Evolutionary conservation across 2,797 vertebrate species (phyloP).

Genomic region (Pseudocheirus occidentalis): DNA sequence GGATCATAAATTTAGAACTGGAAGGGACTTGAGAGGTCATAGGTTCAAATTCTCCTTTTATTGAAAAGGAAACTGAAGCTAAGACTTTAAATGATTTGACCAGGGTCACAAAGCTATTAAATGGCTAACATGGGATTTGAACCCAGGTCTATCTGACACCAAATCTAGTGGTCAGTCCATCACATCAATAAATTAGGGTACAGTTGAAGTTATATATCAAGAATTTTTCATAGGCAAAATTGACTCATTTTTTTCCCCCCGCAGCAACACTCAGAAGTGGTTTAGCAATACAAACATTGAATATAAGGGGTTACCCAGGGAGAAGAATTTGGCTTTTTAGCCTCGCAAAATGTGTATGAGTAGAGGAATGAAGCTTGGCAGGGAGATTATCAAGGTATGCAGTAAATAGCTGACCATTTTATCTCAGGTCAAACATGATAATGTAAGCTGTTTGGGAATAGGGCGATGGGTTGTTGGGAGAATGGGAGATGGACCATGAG

Average conservation of each 20-base stretch:
- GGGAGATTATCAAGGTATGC: not conserved
- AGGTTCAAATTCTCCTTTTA: not conserved
- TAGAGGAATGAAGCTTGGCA: not conserved
- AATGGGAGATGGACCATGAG: not conserved
- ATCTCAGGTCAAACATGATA: not conserved
- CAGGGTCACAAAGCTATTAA: not conserved
- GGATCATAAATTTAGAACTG: not conserved
- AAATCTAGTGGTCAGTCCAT: not conserved
- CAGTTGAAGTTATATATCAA: not conserved
- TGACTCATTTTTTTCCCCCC: not conserved
- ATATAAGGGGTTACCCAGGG: not conserved
- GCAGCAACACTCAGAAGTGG: not conserved
- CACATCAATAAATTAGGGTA: not conserved
- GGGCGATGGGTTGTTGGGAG: not conserved
- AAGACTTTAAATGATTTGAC: not conserved
- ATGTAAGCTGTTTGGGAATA: not conserved
- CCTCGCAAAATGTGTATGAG: not conserved
- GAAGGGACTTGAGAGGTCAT: not conserved
- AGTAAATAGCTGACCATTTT: not conserved
- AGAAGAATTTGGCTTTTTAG: not conserved
- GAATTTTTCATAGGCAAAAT: not conserved
- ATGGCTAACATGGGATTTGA: not conserved
- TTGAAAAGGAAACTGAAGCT: not conserved
- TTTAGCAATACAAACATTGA: not conserved
- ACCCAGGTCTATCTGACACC: not conserved